A percentile compares a stretch with the other conserved stretches of the same genome.
Conservation (phyloP, 1,140 invertebrate species). For the Diorhabda elongata region DNA sequence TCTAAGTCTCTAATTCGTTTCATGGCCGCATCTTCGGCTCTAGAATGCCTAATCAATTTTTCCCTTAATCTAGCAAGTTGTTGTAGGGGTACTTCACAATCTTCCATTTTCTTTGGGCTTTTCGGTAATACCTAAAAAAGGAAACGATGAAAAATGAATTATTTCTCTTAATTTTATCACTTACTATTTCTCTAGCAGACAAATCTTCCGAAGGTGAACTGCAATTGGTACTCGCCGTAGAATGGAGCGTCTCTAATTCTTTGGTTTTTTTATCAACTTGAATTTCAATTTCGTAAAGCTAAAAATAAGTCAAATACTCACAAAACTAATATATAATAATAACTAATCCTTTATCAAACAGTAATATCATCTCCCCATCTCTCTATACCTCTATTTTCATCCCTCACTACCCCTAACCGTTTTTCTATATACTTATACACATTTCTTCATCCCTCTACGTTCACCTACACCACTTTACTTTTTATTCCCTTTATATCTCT, state of each 20-base stretch:
- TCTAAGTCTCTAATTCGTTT: conserved; percentile 71
- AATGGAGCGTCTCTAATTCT: conserved; percentile 66
- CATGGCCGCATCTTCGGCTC: conserved; percentile 69
- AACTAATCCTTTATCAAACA: no score
- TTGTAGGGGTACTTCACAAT: conserved; percentile 44
- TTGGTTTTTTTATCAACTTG: conserved; percentile 62
- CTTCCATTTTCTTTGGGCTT: conserved; percentile 36
- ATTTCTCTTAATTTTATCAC: conserved; percentile 18
- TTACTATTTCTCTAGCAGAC: conserved; percentile 63
- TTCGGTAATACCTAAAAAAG: conserved; percentile 34
- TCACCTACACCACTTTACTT: no score
- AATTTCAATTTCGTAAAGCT: conserved; percentile 58
- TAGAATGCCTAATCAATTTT: conserved; percentile 59
- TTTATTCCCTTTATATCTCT: no score
- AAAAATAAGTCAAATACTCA: conserved; percentile 21
- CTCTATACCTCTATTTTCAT: no score
- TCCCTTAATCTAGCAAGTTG: conserved; percentile 58
- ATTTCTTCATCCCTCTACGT: no score
- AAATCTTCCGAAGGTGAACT: conserved; percentile 76
- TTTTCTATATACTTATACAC: no score
- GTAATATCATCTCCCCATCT: no score
- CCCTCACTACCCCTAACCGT: no score
- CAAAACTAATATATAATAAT: no score
- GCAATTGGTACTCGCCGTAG: conserved; percentile 54
- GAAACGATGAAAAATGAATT: not conserved